Base-by-base conservation (phyloP, 1,140 invertebrate species). In the Neelides sp. region DNA sequence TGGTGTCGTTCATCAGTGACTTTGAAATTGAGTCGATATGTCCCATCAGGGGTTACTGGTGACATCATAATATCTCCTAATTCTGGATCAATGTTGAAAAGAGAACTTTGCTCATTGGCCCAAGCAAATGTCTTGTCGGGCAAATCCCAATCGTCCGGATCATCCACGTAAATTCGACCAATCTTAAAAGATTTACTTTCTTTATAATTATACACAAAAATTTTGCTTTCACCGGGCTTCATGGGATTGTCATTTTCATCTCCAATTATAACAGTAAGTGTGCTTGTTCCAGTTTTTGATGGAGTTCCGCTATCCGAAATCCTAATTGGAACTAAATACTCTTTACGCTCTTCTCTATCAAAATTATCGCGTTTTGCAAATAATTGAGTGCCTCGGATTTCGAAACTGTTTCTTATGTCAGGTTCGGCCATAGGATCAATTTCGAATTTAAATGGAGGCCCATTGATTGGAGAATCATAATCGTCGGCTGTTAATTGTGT, bases 71-170 rank as follows among this genome's bases (percentile, higher is more conserved):
- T 87, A 78, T 85, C 83, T 4, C 89, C 90, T 4, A 76, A 82
- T 43, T 76, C 71, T 5, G 68, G 62, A 61, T 85, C 74, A 1
- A 91, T 69, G 3, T 71, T 66, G 64, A 88, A 89, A 48, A 78
- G 70, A 0, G 75, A 67, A 55, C 76, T 67, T 0, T 68, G 60
- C 15, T 67, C 59, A 1, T 64, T 63, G 27, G 64, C 28, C 82
- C 82, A 86, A 10, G 68, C 66, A 58, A 92, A 96, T 1, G 71
- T 64, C 69, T 96, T 96, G 64, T 95, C 88, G 0, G 77, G 76
- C 36, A 91, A 67, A 69, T 96, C 91, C 88, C 89, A 94, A 64
- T 95, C 91, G 64, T 96, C 91, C 0, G 77, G 72, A 69, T 96
- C 91, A 24, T 85, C 75, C 0, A 92, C 88, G 66, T 85, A 94